Percentiles rank a stretch among this genome's conserved stretches.
These are phyloP conservation scores for Drosophila merina DNA, from an alignment of 2,888 invertebrate species.

Conservation along the genomic window DNA sequence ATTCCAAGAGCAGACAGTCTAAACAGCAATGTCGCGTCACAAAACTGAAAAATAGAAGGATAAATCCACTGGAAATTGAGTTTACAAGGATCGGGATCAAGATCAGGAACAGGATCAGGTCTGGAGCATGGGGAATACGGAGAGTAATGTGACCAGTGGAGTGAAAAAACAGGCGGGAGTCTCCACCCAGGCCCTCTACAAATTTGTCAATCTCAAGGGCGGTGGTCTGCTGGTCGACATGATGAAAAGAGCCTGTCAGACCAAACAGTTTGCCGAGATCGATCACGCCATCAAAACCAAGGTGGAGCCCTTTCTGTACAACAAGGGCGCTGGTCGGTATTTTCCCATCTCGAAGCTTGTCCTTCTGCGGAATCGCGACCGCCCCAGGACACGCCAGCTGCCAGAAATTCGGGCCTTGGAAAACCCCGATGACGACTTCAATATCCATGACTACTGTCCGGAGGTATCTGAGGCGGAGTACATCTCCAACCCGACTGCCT, in stretches of 20 bases:
- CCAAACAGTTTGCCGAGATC: slow-evolving; percentile 95
- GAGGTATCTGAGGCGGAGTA: slow-evolving; percentile 87
- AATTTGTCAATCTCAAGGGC: slow-evolving; percentile 95
- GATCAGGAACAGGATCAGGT: not conserved
- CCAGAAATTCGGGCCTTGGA: slow-evolving; percentile 91
- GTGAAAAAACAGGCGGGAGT: slow-evolving; percentile 97
- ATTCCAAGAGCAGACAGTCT: slow-evolving; percentile 34
- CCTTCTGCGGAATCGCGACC: slow-evolving; percentile 92
- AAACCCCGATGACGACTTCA: slow-evolving; percentile 93
- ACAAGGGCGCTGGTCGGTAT: slow-evolving; percentile 95
- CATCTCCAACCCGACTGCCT: slow-evolving; percentile 88
- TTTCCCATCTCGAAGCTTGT: slow-evolving; percentile 96
- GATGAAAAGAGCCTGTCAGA: slow-evolving; percentile 95
- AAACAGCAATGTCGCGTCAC: slow-evolving; percentile 58
- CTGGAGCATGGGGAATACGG: slow-evolving; percentile 90
- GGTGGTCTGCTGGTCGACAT: slow-evolving; percentile 96
- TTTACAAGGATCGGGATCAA: slow-evolving; percentile 3
- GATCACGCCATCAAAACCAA: slow-evolving; percentile 96
- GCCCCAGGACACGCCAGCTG: slow-evolving; percentile 91
- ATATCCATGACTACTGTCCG: slow-evolving; percentile 91
- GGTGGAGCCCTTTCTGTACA: slow-evolving; percentile 96
- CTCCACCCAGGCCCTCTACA: slow-evolving; percentile 92
- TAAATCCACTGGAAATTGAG: slow-evolving; percentile 10
- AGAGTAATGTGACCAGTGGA: slow-evolving; percentile 95
- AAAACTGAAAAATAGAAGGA: slow-evolving; percentile 38